A percentile compares a stretch with the other conserved stretches of the same genome.
phyloP scores from a whole-genome alignment of 2,888 invertebrate genomes.

The Drosophila prolongata region DNA sequence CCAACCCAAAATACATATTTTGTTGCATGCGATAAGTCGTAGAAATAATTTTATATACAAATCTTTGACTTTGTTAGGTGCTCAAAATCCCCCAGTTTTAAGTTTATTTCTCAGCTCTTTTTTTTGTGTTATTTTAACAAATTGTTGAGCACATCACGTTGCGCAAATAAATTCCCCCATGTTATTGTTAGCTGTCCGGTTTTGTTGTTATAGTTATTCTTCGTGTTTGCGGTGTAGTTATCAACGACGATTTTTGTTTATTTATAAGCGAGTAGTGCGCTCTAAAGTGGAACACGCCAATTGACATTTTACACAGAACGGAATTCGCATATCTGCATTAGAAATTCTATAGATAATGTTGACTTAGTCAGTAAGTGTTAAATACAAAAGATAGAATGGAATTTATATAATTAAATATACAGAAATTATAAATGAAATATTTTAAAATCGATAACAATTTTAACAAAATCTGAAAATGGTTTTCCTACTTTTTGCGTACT shows the following conservation, averaged over 20 bases:
- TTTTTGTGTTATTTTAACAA: conserved; percentile 42
- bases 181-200: conserved; percentile 53
- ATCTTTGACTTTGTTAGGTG: conserved; percentile 27
- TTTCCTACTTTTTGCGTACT: too few relatives aligned
- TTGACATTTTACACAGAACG: conserved; percentile 67
- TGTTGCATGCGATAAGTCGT: conserved; percentile 20
- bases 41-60: conserved; percentile 39
- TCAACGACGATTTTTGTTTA: conserved; percentile 47
- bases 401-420: not conserved
- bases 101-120: conserved; percentile 3
- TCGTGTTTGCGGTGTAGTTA: conserved; percentile 55
- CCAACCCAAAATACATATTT: conserved; percentile 14
- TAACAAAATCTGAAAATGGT: too few relatives aligned
- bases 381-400: not conserved
- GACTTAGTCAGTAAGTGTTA: not conserved
- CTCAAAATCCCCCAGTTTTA: conserved; percentile 8
- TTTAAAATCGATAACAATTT: too few relatives aligned
- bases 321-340: not conserved
- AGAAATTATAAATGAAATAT: too few relatives aligned
- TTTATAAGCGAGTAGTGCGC: conserved; percentile 39
- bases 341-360: conserved; percentile 2
- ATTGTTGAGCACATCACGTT: conserved; percentile 50
- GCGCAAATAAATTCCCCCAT: conserved; percentile 47
- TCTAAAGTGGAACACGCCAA: conserved; percentile 67
- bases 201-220: conserved; percentile 28